Conservation (phyloP, 64 coral and sea anemone genomes). For the Montipora sp. region DNA sequence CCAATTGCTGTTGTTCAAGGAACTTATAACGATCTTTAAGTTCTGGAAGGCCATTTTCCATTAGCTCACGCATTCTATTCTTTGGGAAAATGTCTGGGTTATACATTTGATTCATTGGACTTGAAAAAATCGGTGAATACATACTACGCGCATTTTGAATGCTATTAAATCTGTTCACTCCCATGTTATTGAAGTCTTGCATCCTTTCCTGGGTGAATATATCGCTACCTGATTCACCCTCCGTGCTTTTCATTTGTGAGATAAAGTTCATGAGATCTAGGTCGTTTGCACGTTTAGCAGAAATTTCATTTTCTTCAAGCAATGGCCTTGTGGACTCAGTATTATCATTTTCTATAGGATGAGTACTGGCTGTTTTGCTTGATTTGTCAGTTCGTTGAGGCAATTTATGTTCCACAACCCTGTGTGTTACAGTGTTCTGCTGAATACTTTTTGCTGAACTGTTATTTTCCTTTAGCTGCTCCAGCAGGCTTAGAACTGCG, state of each 20-base stretch:
- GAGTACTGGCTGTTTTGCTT: background rate
- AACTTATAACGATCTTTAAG: background rate
- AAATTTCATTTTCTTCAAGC: background rate
- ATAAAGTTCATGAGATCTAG: constrained; percentile 41
- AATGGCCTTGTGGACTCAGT: background rate
- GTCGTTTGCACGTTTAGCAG: constrained; percentile 23
- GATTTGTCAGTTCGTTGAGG: background rate
- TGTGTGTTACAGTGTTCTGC: background rate
- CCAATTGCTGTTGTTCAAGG: background rate
- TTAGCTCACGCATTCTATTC: background rate
- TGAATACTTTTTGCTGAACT: background rate
- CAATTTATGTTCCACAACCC: background rate
- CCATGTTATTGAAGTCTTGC: background rate
- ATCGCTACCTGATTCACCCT: background rate
- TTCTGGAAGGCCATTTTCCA: constrained; percentile 24
- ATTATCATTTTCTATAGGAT: background rate
- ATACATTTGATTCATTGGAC: background rate
- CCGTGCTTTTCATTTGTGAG: constrained; percentile 18
- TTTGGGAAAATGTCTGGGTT: background rate
- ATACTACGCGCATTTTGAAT: background rate
- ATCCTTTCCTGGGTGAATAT: background rate
- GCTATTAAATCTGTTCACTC: background rate
- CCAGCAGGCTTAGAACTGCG: constrained; percentile 26
- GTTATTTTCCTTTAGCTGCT: background rate
- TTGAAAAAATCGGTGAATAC: background rate